Evolutionary conservation across 2,797 vertebrate genomes (phyloP).

Genomic region (Siniperca scherzeri): DNA sequence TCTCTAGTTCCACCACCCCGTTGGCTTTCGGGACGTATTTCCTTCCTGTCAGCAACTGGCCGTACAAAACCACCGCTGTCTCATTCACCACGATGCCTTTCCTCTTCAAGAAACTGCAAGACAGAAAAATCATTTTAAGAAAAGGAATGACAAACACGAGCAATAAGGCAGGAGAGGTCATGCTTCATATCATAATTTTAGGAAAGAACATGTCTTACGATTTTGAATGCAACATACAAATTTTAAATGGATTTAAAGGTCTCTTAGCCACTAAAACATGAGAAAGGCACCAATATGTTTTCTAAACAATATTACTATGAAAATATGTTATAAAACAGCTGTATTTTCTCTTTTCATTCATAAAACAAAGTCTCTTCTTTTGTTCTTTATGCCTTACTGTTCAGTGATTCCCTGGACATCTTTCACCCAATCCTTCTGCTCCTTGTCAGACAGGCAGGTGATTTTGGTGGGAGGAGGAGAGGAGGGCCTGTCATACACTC

Average conservation of each 20-base stretch:
- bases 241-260: background rate
- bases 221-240: background rate
- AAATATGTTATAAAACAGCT: background rate
- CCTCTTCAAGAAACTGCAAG: constrained; percentile 89
- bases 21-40: constrained; percentile 92
- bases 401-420: constrained; percentile 95
- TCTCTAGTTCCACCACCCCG: constrained; percentile 93
- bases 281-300: background rate
- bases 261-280: background rate
- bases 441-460: constrained; percentile 89
- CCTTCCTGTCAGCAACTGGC: constrained; percentile 92
- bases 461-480: constrained; percentile 90
- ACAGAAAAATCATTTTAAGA: constrained; percentile 30
- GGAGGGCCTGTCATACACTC: constrained; percentile 85
- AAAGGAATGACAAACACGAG: accelerated
- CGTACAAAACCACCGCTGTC: constrained; percentile 90
- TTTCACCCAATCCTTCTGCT: constrained; percentile 93
- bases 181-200: background rate
- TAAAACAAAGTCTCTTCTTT: background rate
- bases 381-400: constrained; percentile 86
- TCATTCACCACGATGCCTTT: constrained; percentile 95
- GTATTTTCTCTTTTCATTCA: background rate
- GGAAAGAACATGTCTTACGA: background rate
- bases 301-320: background rate
- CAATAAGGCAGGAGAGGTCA: background rate